Conservation (phyloP, 92 coral and sea anemone species). For the Epizoanthus stellaris region DNA sequence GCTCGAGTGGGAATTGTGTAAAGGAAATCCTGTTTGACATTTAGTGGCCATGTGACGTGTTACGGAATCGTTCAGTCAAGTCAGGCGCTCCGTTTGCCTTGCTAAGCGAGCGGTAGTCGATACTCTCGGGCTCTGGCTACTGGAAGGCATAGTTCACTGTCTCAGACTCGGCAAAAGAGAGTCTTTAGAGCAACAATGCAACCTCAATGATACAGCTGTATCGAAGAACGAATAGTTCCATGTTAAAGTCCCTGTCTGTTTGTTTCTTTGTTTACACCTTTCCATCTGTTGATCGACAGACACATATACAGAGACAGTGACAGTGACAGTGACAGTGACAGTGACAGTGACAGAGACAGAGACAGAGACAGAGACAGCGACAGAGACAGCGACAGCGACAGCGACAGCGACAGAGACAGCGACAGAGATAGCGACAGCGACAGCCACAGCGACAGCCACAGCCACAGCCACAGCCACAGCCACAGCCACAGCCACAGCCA, state of each 20-base stretch:
- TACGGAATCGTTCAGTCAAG: too few species aligned
- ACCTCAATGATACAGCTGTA: too few species aligned
- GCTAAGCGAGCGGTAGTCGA: too few species aligned
- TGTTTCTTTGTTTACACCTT: too few species aligned
- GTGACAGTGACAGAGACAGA: background rate
- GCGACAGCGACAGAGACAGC: background rate
- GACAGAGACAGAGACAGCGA: background rate
- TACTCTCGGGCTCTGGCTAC: too few species aligned
- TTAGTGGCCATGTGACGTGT: slow-evolving; percentile 32
- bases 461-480: background rate
- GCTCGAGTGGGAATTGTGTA: slow-evolving; percentile 60
- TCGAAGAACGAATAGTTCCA: too few species aligned
- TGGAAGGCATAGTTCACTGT: too few species aligned
- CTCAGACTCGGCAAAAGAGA: too few species aligned
- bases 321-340: background rate
- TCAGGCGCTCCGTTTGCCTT: too few species aligned
- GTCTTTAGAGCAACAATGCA: too few species aligned
- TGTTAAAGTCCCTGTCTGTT: too few species aligned
- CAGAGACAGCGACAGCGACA: background rate
- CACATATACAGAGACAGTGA: background rate
- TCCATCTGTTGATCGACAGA: background rate
- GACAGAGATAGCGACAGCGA: background rate
- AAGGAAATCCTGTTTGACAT: slow-evolving; percentile 82
- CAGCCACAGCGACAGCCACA: background rate
- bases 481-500: background rate